Base-by-base conservation (phyloP, 2,797 vertebrate species). In the Poliocrania exsul region DNA sequence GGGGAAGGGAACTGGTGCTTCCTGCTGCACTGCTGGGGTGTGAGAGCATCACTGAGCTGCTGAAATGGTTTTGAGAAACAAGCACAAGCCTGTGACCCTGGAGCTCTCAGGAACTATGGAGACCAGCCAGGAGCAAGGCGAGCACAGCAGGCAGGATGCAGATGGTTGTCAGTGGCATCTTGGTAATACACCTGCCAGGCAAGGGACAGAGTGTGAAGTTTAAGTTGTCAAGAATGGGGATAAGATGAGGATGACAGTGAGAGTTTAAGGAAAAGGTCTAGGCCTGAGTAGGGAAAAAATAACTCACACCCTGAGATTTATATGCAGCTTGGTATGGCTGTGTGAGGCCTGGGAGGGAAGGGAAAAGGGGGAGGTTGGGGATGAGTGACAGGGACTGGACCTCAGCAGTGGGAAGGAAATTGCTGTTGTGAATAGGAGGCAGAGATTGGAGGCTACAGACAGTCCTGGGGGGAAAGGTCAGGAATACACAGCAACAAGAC, bases 321-420 rank as follows among this genome's bases (percentile, higher is more conserved):
- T 46, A 9, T 21, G 23, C 79, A 71, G 57, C 24, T 92, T 77
- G 60, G 51, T 42, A 5, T 6, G 38, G 23, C 29, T 92, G 37
- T 44, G 51, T 44, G 66, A 67, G 69, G 61, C 46, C 50, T 51
- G 46, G 67, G 35, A 81, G 35, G 42, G n/a, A 49, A 91, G 37
- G 56, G 51, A 62, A 53, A 31, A 77, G 38, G 29, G 19, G 40
- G 38, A 85, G 66, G 51, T 38, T 0, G 0, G 37, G 46, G 16
- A 83, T 92, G 85, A 90, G 28, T 90, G 85, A 89, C 12, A 0
- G 47, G 80, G 47, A 46, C 75, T 26, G 66, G 44, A 72, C 91
- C 85, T 66, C 65, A 70, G 81, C 82, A 56, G 31, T 28, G 56
- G 47, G 65, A 85, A 93, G 62, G 50, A 94, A 94, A 95, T 92